Base-by-base conservation (phyloP, 2,797 vertebrate genomes). In the Lateolabrax maculatus region DNA sequence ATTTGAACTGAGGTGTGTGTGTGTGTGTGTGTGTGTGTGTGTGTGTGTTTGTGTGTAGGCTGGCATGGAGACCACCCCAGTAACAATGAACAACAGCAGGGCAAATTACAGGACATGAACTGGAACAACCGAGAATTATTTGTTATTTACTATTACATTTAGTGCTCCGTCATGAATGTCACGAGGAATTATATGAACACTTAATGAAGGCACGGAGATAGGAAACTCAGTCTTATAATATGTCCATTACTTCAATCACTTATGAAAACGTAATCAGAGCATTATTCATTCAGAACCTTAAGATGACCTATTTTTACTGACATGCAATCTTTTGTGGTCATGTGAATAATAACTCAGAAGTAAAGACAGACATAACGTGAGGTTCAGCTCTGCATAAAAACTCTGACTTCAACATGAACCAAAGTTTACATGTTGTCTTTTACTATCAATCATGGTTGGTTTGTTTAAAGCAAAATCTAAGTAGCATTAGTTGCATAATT, bases 1-100 rank as follows among this genome's bases (percentile, higher is more conserved):
- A 23, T 75, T 78, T 77, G 80, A 67, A 34, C 71, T 52, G 29
- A 23, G 21, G 25, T 56, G 49, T 77, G 63, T 52, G 64, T 46
- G 46, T 75, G 55, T 66, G 3, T 74, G 48, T 72, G 39, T 66
- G 53, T 41, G 15, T 60, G 52, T 49, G 29, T 65, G 49, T 37
- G 43, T 67, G 25, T 23, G 43, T 52, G 25, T 46, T 29, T 71
- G 64, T 10, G 29, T 44, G 57, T 11, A 9, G n/a, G 21, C 23
- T 12, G 70, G 57, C 39, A 66, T n/a, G 16, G 7, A 39, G 9
- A 52, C 44, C 56, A 71, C 23, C 52, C 12, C 34, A 57, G 46
- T 36, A 25, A 62, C 39, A 49, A 27, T 19, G 49, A 62, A 44
- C 53, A 58, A n/a, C 34, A 62, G n/a, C 25, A 29, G 34, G 57